Evolutionary conservation across 2,797 vertebrate species (phyloP).

Genomic region (Acridotheres tristis): DNA sequence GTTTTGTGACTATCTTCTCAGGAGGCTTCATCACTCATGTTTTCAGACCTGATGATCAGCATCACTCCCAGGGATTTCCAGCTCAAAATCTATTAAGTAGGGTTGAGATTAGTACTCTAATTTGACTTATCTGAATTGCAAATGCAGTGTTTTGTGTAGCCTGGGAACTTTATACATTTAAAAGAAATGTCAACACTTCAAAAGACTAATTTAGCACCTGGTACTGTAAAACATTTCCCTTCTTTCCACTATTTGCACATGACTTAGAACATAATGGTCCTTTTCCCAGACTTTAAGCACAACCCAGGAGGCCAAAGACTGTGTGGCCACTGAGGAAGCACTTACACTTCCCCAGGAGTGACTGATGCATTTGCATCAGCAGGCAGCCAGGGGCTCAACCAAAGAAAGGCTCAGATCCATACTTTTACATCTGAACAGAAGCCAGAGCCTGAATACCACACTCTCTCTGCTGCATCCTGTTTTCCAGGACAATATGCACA

Average conservation of each 20-base stretch:
- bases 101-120: constrained; percentile 20
- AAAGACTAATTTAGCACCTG: constrained; percentile 31
- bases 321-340: neutral
- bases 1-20: neutral
- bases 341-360: neutral
- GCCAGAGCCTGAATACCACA: neutral
- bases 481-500: neutral
- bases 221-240: neutral
- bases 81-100: constrained; percentile 12
- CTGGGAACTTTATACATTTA: neutral
- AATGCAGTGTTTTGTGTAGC: constrained; percentile 13
- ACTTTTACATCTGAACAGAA: neutral
- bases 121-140: constrained; percentile 26
- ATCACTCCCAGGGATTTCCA: constrained; percentile 26
- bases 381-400: neutral
- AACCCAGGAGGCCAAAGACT: neutral
- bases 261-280: neutral
- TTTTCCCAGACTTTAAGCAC: neutral
- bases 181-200: constrained; percentile 34
- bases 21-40: neutral
- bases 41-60: neutral
- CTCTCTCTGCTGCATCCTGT: neutral
- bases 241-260: neutral
- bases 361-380: neutral
- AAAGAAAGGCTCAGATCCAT: neutral